These are phyloP conservation scores for Notothenia rossii DNA, from an alignment of 2,113 vertebrate species.

Conservation along the genomic window DNA sequence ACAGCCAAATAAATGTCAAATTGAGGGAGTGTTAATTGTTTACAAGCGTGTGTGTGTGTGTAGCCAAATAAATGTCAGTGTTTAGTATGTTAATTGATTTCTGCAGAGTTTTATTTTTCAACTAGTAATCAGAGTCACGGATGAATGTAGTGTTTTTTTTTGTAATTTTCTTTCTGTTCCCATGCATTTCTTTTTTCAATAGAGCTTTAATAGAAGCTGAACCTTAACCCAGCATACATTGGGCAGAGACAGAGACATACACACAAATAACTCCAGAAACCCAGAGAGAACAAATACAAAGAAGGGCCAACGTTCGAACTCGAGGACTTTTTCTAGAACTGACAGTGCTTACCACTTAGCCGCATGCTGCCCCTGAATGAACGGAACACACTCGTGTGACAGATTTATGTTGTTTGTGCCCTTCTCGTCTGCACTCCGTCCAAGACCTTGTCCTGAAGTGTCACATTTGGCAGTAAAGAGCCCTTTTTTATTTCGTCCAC, in stretches of 20 bases:
- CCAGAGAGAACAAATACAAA: not conserved
- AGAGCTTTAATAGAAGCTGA: not conserved
- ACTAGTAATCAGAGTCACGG: conserved; percentile 50
- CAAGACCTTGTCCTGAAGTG: conserved; percentile 28
- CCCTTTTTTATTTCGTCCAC: not conserved
- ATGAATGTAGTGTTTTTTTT: conserved; percentile 15
- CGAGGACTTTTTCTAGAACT: conserved; percentile 1
- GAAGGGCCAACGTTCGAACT: not conserved
- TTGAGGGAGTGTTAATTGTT: conserved; percentile 66
- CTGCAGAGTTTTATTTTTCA: conserved; percentile 56
- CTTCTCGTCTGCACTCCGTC: conserved; percentile 27
- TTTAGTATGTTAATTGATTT: conserved; percentile 75
- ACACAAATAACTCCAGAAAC: not conserved
- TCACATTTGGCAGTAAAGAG: conserved; percentile 8
- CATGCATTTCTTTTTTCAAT: conserved; percentile 8
- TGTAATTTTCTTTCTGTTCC: conserved; percentile 9
- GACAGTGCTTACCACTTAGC: conserved; percentile 18
- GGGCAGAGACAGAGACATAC: not conserved
- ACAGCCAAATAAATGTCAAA: conserved; percentile 76
- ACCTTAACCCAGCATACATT: conserved; percentile 21
- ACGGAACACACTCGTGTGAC: conserved; percentile 20
- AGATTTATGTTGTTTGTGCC: conserved; percentile 41
- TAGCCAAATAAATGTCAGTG: conserved; percentile 64
- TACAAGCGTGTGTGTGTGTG: conserved; percentile 27
- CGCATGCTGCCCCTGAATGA: conserved; percentile 4